Evolutionary conservation across 2,888 invertebrate species (phyloP), one percentile per base, ranked within the genome.

Genomic region (Scelioninae gen. 1): DNA sequence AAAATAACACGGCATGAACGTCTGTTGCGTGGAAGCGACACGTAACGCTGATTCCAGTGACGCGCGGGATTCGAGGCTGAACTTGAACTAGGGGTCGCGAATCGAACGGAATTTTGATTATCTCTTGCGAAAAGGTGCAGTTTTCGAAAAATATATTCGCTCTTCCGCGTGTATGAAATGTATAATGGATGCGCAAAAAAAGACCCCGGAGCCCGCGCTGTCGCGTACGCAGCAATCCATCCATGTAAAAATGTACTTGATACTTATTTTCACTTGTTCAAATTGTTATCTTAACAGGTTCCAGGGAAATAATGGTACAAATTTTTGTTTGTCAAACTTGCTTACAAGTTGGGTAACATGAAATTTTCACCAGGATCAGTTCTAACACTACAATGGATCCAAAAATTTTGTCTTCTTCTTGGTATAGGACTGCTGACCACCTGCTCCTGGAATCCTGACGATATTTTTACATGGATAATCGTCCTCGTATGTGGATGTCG

Each of bases 71-170:
- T 23, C 58, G 40, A 29, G 11, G 15, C 23, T 34, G 7, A 43
- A 32, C 32, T 10, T 13, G 11, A 63, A 49, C n/a, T 45, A n/a
- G 43, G 40, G 29, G n/a, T 9, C 40, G 11, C 15, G 23, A 32
- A 60, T 58, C 62, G 55, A 74, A 74, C 74, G 40, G 10, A 76
- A 58, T 76, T 76, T 76, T 66, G 76, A 66, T 76, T 66, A 66
- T 76, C 66, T 32, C 16, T 55, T 58, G 66, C 76, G 65, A 49
- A 75, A 74, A 66, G 13, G 47, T 75, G 49, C 58, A 7, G 43
- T 5, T 47, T 47, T 76, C 76, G 66, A 76, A 75, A 75, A 75
- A 75, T 75, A 75, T 55, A 75, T 58, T 56, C 32, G 49, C 65
- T 55, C 34, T 74, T 55, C 45, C 47, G 34, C 49, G 43, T 47